phyloP scores from a whole-genome alignment of 1,140 invertebrate genomes.

The Zaprionus capensis region DNA sequence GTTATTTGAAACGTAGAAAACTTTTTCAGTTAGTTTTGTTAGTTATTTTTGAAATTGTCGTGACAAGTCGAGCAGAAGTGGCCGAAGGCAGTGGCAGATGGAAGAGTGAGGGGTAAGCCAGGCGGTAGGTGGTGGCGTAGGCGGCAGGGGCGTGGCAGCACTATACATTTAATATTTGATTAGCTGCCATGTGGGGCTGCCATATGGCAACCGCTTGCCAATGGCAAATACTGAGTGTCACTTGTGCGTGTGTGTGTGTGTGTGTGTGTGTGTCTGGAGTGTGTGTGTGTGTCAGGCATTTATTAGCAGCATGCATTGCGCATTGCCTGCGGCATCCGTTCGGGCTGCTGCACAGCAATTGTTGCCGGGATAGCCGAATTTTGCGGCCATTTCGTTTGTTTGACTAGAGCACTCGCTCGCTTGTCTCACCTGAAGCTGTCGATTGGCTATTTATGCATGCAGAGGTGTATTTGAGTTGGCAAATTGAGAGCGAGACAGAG shows the following conservation, averaged over 20 bases:
- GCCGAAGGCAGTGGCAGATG: neutral
- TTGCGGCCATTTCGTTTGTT: constrained; percentile 11
- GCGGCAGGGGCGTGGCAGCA: neutral
- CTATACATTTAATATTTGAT: constrained; percentile 46
- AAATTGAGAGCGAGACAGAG: neutral
- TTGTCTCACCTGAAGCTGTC: neutral
- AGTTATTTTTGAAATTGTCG: constrained; percentile 35
- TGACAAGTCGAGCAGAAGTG: neutral
- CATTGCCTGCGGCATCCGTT: constrained; percentile 1
- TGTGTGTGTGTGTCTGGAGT: constrained; percentile 4
- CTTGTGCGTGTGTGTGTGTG: constrained; percentile 1
- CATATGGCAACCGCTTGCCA: constrained; percentile 60
- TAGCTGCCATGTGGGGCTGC: constrained; percentile 40
- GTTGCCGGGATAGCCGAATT: neutral
- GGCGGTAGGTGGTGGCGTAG: neutral
- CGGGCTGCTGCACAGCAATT: neutral
- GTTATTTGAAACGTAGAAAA: constrained; percentile 5
- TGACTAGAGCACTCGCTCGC: neutral
- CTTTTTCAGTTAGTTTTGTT: neutral
- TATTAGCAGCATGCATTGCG: constrained; percentile 27
- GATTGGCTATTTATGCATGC: constrained; percentile 11
- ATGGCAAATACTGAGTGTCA: constrained; percentile 52
- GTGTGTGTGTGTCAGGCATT: constrained; percentile 16
- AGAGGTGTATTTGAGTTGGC: neutral
- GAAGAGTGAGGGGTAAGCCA: neutral